Evolutionary conservation across 2,888 invertebrate genomes (phyloP).

Genomic region (Drosophila diplacantha): DNA sequence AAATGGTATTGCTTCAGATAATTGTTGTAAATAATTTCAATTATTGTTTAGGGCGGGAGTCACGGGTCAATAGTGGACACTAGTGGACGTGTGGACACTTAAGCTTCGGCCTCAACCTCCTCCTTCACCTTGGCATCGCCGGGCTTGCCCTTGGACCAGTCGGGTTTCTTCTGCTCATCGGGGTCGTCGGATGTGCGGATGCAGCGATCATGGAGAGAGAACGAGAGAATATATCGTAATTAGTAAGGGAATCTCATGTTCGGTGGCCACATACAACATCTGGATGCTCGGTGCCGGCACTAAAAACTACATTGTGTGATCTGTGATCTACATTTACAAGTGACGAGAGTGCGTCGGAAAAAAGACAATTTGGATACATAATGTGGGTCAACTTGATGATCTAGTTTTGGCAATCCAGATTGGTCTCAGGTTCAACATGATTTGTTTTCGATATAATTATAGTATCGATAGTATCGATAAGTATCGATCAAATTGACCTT

Average conservation of each 20-base stretch:
- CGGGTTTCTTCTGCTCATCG: conserved; percentile 90
- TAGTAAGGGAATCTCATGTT: background rate
- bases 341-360: conserved; percentile 3
- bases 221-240: conserved; percentile 8
- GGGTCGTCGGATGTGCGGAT: conserved; percentile 6
- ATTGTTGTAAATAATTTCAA: conserved; percentile 53
- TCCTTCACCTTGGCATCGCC: conserved; percentile 92
- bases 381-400: background rate
- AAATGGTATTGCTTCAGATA: conserved; percentile 55
- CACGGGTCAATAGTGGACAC: conserved; percentile 75
- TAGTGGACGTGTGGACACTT: conserved; percentile 79
- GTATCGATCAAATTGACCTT: conserved; percentile 17
- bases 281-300: conserved; percentile 34
- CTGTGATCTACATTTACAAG: conserved; percentile 37
- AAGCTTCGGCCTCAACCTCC: conserved; percentile 90
- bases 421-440: background rate
- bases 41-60: conserved; percentile 76
- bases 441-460: background rate
- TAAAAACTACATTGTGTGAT: conserved; percentile 29
- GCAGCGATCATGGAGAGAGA: conserved; percentile 13
- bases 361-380: background rate
- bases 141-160: conserved; percentile 94
- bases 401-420: background rate
- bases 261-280: conserved; percentile 20
- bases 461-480: background rate